phyloP scores from a whole-genome alignment of 2,797 vertebrate genomes.

The Momotus momota region DNA sequence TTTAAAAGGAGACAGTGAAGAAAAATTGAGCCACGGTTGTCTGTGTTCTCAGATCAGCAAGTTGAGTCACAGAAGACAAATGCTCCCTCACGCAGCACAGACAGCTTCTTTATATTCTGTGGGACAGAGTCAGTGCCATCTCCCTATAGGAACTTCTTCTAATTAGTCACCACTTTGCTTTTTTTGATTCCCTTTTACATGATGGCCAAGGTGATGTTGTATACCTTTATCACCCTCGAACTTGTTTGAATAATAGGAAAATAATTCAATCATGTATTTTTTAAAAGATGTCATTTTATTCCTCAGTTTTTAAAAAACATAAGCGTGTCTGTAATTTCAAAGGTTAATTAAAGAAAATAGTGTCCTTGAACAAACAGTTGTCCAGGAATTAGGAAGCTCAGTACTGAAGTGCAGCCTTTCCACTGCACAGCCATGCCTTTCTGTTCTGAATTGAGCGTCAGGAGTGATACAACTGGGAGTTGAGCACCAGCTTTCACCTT shows the following conservation, averaged over 20 bases:
- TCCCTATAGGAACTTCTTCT: neutral
- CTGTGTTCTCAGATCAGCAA: neutral
- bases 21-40: neutral
- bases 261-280: neutral
- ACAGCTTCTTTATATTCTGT: neutral
- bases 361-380: neutral
- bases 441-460: neutral
- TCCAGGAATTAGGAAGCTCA: neutral
- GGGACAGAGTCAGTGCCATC: neutral
- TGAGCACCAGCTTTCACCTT: neutral
- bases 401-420: neutral
- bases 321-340: neutral
- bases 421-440: neutral
- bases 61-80: neutral
- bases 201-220: neutral
- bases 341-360: neutral
- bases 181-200: neutral
- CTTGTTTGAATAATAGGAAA: neutral
- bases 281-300: neutral
- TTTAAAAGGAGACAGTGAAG: conserved; percentile 25
- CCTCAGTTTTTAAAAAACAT: neutral
- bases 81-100: neutral
- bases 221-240: neutral
- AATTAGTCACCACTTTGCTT: neutral
- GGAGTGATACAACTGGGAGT: neutral